phyloP scores from a whole-genome alignment of 2,113 vertebrate genomes.

The Glaucidium brasilianum region DNA sequence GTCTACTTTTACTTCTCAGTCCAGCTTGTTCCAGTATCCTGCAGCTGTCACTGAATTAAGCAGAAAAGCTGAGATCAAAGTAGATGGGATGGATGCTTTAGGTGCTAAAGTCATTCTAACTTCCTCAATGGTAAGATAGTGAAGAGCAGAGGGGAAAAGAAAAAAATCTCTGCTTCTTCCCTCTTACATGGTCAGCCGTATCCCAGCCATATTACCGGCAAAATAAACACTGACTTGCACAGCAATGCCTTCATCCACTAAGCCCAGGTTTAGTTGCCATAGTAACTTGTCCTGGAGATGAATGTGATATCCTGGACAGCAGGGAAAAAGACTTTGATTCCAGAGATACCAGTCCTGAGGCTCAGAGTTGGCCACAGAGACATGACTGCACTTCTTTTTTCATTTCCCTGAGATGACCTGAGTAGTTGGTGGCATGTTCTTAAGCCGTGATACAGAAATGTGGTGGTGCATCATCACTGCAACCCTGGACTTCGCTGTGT shows the following conservation, averaged over 20 bases:
- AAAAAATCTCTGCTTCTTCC: not conserved
- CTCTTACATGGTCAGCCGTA: not conserved
- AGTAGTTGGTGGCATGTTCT: not conserved
- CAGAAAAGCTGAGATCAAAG: not conserved
- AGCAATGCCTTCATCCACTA: conserved; percentile 28
- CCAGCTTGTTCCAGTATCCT: not conserved
- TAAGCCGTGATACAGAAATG: rapidly evolving
- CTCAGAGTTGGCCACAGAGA: not conserved
- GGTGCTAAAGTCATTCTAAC: not conserved
- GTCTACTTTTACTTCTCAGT: not conserved
- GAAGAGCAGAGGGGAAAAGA: not conserved
- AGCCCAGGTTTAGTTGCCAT: conserved; percentile 58
- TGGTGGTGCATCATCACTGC: not conserved
- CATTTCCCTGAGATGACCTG: not conserved
- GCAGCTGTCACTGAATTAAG: not conserved
- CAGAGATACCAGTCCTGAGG: not conserved
- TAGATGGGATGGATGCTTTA: not conserved
- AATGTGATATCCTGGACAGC: conserved; percentile 44
- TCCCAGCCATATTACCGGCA: not conserved
- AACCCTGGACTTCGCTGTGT: not conserved
- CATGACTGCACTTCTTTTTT: not conserved
- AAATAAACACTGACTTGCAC: conserved; percentile 28
- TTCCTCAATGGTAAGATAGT: not conserved
- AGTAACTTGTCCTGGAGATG: conserved; percentile 42
- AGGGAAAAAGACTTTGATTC: conserved; percentile 31